These are phyloP conservation scores for Fulica atra DNA, from an alignment of 2,113 vertebrate species.

Conservation along the genomic window DNA sequence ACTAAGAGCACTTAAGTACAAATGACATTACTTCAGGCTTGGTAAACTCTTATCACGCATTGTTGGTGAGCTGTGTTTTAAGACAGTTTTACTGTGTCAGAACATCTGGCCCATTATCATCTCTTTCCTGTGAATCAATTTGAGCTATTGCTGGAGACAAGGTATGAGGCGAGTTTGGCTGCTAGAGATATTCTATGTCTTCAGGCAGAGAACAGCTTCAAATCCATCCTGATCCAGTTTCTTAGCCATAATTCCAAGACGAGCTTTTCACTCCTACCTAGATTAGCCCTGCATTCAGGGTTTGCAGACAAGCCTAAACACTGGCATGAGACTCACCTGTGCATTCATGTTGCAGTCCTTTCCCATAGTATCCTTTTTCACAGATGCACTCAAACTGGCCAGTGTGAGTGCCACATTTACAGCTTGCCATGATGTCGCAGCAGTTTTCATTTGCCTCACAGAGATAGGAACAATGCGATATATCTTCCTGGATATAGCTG, in stretches of 20 bases:
- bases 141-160: background rate
- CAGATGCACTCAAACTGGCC: conserved; percentile 98
- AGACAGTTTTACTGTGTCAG: background rate
- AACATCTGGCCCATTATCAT: background rate
- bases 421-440: conserved; percentile 96
- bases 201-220: background rate
- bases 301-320: background rate
- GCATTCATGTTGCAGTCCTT: conserved; percentile 92
- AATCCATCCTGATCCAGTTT: background rate
- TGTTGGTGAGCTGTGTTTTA: rapidly evolving
- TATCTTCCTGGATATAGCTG: conserved; percentile 93
- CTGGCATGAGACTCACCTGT: conserved; percentile 78
- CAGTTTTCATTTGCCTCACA: conserved; percentile 88
- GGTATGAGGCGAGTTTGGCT: background rate
- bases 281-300: background rate
- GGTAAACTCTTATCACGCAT: background rate
- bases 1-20: background rate
- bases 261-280: background rate
- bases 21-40: background rate
- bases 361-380: conserved; percentile 94
- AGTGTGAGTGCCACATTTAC: conserved; percentile 94
- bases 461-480: conserved; percentile 86
- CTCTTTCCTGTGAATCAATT: background rate
- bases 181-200: background rate
- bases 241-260: background rate